These are phyloP conservation scores for Carabus problematicus DNA, from an alignment of 2,888 invertebrate species.

Conservation along the genomic window DNA sequence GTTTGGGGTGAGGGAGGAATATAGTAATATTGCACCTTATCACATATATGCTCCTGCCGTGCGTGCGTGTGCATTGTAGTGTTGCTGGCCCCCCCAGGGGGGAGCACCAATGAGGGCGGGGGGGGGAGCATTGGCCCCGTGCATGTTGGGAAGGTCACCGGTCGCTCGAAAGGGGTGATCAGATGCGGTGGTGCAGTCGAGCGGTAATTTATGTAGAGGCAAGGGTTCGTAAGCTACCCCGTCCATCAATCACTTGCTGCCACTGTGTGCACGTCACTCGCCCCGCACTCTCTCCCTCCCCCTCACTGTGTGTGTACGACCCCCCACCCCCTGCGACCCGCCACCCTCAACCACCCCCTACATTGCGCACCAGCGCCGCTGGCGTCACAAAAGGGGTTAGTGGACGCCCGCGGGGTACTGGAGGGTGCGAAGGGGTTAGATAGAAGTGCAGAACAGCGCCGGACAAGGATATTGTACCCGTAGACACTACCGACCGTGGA, in stretches of 20 bases:
- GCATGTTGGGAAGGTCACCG: constrained; percentile 7
- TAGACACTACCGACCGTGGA: neutral
- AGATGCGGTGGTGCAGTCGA: constrained; percentile 6
- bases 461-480: constrained; percentile 13
- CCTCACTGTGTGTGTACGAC: neutral
- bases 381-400: neutral
- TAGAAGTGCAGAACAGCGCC: constrained; percentile 11
- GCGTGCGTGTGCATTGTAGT: too few relatives aligned
- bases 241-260: constrained; percentile 14
- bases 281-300: neutral
- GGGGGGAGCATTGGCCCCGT: neutral
- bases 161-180: constrained; percentile 10
- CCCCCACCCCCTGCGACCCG: neutral
- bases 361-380: constrained; percentile 2
- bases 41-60: constrained; percentile 8
- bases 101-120: constrained; percentile 2
- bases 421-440: neutral
- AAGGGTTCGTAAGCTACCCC: constrained; percentile 18
- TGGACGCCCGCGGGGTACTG: neutral
- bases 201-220: constrained; percentile 22
- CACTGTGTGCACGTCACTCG: constrained; percentile 9
- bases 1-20: too few relatives aligned
- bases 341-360: neutral
- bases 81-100: neutral
- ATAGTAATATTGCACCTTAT: constrained; percentile 8